Conservation (phyloP, 2,797 vertebrate genomes). For the Halcyon badia region DNA sequence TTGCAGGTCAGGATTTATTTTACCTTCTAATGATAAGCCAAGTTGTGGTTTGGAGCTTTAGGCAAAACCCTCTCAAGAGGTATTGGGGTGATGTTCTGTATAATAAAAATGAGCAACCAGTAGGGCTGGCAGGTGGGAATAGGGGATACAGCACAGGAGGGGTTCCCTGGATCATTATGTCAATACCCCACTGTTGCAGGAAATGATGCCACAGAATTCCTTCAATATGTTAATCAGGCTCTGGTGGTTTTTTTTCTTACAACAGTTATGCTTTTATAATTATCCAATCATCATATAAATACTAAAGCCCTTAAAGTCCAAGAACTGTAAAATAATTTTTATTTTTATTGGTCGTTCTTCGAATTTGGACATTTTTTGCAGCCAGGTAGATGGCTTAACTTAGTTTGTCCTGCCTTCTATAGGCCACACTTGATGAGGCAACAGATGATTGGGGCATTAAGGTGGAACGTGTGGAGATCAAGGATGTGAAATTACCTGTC, state of each 20-base stretch:
- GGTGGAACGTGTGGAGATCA: conserved; percentile 98
- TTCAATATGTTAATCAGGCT: background rate
- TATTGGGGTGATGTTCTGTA: background rate
- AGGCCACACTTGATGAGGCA: conserved; percentile 91
- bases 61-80: background rate
- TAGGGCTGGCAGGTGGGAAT: background rate
- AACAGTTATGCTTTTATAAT: background rate
- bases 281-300: background rate
- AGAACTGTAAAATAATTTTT: background rate
- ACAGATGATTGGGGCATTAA: conserved; percentile 97
- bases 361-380: background rate
- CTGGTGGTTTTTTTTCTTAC: background rate
- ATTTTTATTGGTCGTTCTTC: background rate
- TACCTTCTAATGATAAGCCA: background rate
- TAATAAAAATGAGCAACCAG: background rate
- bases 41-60: background rate
- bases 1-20: background rate
- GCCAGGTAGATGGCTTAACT: background rate
- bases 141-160: background rate
- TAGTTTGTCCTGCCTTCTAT: background rate
- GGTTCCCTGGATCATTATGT: background rate
- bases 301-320: background rate
- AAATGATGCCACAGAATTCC: background rate
- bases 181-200: background rate
- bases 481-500: conserved; percentile 93